These are phyloP conservation scores for Sylvia atricapilla DNA, from an alignment of 2,113 vertebrate genomes.

Conservation along the genomic window DNA sequence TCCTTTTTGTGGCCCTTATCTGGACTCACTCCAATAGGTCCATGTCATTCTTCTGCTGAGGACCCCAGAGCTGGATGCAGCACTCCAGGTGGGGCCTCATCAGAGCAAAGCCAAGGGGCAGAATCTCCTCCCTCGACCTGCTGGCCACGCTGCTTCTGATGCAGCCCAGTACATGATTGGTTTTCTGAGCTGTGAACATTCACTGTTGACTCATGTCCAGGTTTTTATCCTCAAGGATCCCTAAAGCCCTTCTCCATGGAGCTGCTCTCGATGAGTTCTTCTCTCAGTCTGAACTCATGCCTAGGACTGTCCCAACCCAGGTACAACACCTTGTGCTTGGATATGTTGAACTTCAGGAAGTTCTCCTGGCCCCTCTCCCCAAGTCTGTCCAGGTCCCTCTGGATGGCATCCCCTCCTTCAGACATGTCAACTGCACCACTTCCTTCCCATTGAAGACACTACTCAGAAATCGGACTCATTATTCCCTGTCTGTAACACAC, in stretches of 20 bases:
- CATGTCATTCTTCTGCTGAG: not conserved
- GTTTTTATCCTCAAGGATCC: not conserved
- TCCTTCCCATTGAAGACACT: not conserved
- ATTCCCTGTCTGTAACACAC: not conserved
- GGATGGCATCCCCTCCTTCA: not conserved
- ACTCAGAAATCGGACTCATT: not conserved
- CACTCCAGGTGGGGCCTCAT: not conserved
- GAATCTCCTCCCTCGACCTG: accelerated
- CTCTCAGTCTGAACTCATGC: not conserved
- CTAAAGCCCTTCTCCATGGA: not conserved
- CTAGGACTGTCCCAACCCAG: too few relatives aligned
- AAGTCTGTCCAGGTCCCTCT: not conserved
- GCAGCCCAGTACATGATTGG: too few relatives aligned
- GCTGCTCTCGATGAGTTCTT: not conserved
- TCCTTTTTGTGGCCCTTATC: not conserved
- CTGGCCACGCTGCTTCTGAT: not conserved
- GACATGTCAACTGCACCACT: not conserved
- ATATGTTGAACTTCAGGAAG: accelerated
- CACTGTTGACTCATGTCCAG: not conserved
- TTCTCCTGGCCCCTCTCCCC: not conserved
- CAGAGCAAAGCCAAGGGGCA: not conserved
- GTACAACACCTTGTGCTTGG: not conserved
- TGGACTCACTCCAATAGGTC: not conserved
- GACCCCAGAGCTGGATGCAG: not conserved
- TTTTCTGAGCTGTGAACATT: not conserved